Base-by-base conservation (phyloP, 2,113 vertebrate genomes). In the Baryphthengus martii region DNA sequence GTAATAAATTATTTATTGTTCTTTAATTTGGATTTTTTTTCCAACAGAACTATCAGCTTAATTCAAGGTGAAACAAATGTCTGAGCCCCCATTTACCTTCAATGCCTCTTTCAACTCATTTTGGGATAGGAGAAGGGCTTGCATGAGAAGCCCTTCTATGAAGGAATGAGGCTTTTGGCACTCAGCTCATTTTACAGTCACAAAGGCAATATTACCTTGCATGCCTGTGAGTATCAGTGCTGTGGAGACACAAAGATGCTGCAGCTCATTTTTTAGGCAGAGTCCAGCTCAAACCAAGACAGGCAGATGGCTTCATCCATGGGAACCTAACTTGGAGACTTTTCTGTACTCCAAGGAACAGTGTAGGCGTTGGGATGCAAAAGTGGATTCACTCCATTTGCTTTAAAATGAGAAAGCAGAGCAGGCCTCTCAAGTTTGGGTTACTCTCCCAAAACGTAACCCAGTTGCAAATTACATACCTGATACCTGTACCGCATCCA, bases 1-100 rank as follows among this genome's bases (percentile, higher is more conserved):
- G 90, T 94, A 86, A 95, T 97, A 81, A 91, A 95, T 96, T 95
- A 97, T 96, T 95, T 93, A 95, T 91, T 71, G 56, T 95, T 93
- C 88, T 84, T 96, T 95, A 95, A 92, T 93, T 97, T 89, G 53
- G 74, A 89, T 40, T 70, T 87, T 70, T 87, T 84, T 91, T 89
- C 91, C 91, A 95, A 71, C 35, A 42, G 59, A 91, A 68, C 2
- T 0, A 81, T 74, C 65, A 39, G 56, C 56, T 84, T 70, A 65
- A 89, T 71, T 85, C 47, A 81, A 92, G 80, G 89, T 65, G 15
- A 89, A 90, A 70, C 13, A 91, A 88, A n/a, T 18, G 4, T 23
- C 82, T 92, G 45, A 90, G 50, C 13, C 65, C 45, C 25, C 20
- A 31, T 42, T 86, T 86, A 47, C 56, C 44, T 59, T 52, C 63